These are phyloP conservation scores for Trachops cirrhosus DNA, from an alignment of 2,797 vertebrate species.

Conservation along the genomic window DNA sequence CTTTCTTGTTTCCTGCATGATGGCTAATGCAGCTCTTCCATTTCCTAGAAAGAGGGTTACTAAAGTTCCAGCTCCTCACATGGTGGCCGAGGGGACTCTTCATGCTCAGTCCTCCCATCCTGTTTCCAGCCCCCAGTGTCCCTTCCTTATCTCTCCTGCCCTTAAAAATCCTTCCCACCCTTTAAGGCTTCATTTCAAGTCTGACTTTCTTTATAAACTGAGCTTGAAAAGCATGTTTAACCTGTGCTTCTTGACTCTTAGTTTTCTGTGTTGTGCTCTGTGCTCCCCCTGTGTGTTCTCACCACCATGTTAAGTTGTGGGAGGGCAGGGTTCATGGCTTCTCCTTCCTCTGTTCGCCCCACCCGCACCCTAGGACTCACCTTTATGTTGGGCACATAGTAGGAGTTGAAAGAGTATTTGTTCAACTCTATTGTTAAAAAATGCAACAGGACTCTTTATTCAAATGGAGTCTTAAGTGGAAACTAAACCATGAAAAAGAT, in stretches of 20 bases:
- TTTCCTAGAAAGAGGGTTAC: neutral
- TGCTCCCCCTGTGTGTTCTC: neutral
- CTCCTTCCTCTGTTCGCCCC: neutral
- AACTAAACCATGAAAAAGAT: neutral
- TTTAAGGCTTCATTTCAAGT: neutral
- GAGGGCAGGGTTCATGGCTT: neutral
- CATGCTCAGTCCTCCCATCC: neutral
- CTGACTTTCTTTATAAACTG: neutral
- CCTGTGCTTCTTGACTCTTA: neutral
- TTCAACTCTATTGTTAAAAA: neutral
- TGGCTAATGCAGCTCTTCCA: neutral
- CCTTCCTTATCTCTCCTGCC: neutral
- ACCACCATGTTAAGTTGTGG: neutral
- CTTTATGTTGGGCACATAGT: neutral
- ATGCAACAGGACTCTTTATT: neutral
- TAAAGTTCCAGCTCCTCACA: neutral
- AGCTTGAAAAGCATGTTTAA: conserved; percentile 5
- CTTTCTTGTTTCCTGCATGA: neutral
- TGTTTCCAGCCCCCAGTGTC: neutral
- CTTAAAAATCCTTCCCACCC: neutral
- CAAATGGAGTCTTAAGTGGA: neutral
- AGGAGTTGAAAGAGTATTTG: neutral
- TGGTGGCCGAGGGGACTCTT: neutral
- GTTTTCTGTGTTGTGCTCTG: neutral
- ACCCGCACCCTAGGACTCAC: neutral